Conservation (phyloP, 2,888 invertebrate species). For the Eupithecia pulchellata region DNA sequence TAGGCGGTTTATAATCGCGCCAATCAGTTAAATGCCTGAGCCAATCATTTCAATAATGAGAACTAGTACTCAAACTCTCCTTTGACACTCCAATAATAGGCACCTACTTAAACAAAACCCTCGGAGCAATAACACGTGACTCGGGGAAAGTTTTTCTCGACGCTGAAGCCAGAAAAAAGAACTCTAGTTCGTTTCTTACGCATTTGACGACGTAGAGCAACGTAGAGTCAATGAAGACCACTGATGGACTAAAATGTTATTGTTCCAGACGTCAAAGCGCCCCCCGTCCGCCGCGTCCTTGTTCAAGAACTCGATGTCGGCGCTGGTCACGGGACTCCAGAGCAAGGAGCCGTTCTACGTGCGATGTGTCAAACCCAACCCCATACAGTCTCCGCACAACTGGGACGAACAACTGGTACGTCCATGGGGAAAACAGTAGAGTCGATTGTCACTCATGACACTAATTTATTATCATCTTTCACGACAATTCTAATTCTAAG, state of each 20-base stretch:
- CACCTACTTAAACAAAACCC: too few species aligned
- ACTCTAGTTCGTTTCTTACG: too few species aligned
- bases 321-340: conserved; percentile 93
- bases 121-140: too few species aligned
- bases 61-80: background rate
- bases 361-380: conserved; percentile 98
- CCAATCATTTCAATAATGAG: too few species aligned
- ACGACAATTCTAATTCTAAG: too few species aligned
- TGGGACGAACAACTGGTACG: conserved; percentile 93
- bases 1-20: too few species aligned
- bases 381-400: conserved; percentile 93
- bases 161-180: too few species aligned
- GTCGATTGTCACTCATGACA: background rate
- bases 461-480: background rate
- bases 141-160: too few species aligned
- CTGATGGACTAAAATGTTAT: background rate
- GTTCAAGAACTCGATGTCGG: conserved; percentile 97
- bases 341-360: conserved; percentile 98
- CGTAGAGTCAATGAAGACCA: too few species aligned
- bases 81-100: background rate
- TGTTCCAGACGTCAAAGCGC: conserved; percentile 93
- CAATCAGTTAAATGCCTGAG: too few species aligned
- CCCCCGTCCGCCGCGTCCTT: conserved; percentile 97
- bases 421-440: background rate
- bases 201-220: too few species aligned